Evolutionary conservation across 2,797 vertebrate species (phyloP), one percentile per base, ranked within the genome.

Genomic region (Pteropus rufus): DNA sequence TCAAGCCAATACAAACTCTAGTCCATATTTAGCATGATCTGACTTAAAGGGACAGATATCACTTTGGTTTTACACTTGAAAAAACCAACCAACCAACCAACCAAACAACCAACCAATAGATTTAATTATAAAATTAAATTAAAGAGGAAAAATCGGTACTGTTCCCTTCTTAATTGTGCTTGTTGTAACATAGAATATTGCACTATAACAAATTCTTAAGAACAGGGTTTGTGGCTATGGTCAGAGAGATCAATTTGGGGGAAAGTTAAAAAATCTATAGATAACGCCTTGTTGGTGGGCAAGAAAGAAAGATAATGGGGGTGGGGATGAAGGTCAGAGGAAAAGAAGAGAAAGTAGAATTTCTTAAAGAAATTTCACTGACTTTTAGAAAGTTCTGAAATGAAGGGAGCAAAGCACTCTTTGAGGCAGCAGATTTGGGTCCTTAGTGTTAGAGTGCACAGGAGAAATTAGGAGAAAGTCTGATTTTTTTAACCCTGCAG

Each of bases 21-120:
- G 86, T 65, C 73, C 62, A 70, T 67, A 46, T 83, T 94, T 76
- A 60, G 64, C 62, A 82, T 83, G 60, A 46, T 91, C 23, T 81
- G 79, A 89, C 41, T 97, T 97, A 98, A 95, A 97, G 89, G 58
- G 92, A 82, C 58, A 84, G 79, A 34, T 49, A 64, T 21, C 18
- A 52, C 36, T 92, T 90, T 65, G 75, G 16, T 79, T 75, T 94
- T 67, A 93, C 11, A 89, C 49, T 72, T 16, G 19, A 23, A 67
- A 52, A 39, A 14, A 49, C 46, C 46, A 46, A 46, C 46, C 46
- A 46, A 49, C 49, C 49, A 49, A 49, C 15, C 49, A 44, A 44
- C 44, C 44, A 44, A 44, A 2, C 46, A 49, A 49, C 46, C 46
- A 49, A 49, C 14, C 46, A 49, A 49, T 49, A 49, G 49, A 49